These are phyloP conservation scores for Anhinga anhinga DNA, from an alignment of 2,113 vertebrate species.

Conservation along the genomic window DNA sequence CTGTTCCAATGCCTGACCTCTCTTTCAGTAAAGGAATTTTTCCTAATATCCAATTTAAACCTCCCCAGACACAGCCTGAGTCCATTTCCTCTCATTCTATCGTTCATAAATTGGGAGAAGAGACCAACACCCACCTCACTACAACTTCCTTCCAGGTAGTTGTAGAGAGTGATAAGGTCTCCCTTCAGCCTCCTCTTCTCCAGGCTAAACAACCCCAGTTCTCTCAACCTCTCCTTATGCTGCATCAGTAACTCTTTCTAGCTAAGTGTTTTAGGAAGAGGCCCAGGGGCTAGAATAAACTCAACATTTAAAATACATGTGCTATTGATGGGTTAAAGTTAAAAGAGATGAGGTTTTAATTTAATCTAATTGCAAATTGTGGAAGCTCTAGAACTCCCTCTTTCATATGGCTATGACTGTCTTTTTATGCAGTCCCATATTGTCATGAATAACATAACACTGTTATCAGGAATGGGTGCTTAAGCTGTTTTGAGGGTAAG, in stretches of 20 bases:
- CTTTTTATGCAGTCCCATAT: not conserved
- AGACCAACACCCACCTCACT: too few relatives aligned
- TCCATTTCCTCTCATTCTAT: too few relatives aligned
- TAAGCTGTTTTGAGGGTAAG: not conserved
- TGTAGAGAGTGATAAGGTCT: too few relatives aligned
- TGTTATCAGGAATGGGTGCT: not conserved
- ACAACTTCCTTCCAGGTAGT: too few relatives aligned
- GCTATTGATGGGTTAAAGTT: not conserved
- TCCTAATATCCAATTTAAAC: too few relatives aligned
- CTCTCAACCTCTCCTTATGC: not conserved
- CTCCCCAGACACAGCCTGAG: too few relatives aligned
- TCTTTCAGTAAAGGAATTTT: too few relatives aligned
- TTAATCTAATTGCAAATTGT: not conserved
- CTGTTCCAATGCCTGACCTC: too few relatives aligned
- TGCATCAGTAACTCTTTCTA: not conserved
- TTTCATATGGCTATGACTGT: not conserved
- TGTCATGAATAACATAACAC: not conserved
- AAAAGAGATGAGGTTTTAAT: not conserved
- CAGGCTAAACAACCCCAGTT: too few relatives aligned
- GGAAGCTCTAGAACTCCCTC: not conserved
- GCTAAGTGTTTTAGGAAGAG: not conserved
- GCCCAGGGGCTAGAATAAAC: not conserved
- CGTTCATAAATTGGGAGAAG: too few relatives aligned
- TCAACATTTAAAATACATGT: not conserved
- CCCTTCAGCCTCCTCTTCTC: too few relatives aligned